Percentiles rank a stretch among this genome's conserved stretches.
phyloP scores from a whole-genome alignment of 2,797 vertebrate species.

The Tolypeutes matacus region DNA sequence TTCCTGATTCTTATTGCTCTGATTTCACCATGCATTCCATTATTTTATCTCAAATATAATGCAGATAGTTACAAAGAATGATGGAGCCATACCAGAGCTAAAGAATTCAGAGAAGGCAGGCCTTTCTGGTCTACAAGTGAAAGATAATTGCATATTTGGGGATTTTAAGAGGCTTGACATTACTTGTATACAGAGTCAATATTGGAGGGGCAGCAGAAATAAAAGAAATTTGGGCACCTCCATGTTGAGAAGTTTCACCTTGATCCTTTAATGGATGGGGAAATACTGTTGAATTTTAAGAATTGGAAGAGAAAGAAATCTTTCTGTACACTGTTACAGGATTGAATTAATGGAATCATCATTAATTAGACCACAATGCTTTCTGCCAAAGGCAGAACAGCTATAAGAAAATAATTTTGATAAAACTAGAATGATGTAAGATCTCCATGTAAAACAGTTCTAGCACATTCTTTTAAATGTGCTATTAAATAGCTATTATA shows the following conservation, averaged over 20 bases:
- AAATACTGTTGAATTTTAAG: background rate
- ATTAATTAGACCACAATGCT: background rate
- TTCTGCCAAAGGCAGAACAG: background rate
- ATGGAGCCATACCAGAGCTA: background rate
- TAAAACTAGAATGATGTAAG: background rate
- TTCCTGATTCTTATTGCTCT: background rate
- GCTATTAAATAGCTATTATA: constrained; percentile 17
- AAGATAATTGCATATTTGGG: background rate
- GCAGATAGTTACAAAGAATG: background rate
- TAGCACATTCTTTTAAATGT: background rate
- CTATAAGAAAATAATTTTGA: background rate
- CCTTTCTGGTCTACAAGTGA: background rate
- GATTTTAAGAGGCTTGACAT: background rate
- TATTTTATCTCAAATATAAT: background rate
- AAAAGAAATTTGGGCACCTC: background rate
- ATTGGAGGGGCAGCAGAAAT: background rate
- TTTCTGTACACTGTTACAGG: background rate
- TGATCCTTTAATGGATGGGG: background rate
- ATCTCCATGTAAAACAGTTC: background rate
- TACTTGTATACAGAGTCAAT: background rate
- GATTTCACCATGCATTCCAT: background rate
- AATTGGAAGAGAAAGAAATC: background rate
- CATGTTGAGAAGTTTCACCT: background rate
- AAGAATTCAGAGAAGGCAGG: background rate
- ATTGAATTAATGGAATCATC: background rate